Base-by-base conservation (phyloP, 2,888 invertebrate species). In the Pelosia muscerda region DNA sequence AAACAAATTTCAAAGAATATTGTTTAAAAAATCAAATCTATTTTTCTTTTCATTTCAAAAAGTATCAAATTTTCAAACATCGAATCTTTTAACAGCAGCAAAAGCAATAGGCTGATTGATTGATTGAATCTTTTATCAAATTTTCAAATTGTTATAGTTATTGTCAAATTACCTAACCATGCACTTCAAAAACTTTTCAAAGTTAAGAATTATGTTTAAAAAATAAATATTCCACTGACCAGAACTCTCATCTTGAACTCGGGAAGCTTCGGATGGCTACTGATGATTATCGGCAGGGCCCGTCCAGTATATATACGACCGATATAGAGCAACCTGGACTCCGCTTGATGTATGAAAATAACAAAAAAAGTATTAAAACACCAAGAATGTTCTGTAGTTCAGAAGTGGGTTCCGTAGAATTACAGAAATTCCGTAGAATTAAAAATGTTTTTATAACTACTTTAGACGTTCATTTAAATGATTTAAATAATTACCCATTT, bases 241-340 rank as follows among this genome's bases (percentile, higher is more conserved):
- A 94, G 92, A 88, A 93, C 89, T 92, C 91, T 90, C 93, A 94
- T 94, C 89, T 84, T 90, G 90, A 81, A 76, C 82, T 86, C 84
- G 83, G 81, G 83, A 79, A 79, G 71, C 83, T 73, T 76, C 76
- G 74, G 91, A 90, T 86, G 90, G 88, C 92, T 92, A 93, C 92
- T 94, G 93, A 91, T 87, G 85, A 79, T 73, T 70, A 75, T 77
- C 88, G 86, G 85, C 86, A 79, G 72, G 74, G 55, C 63, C 74
- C 85, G 72, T 73, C 76, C 86, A 65, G 86, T 90, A 90, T 93
- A 90, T 94, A 94, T 94, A 93, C 88, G 71, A 76, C 68, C 68
- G 68, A 86, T 85, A 83, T 86, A 83, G 85, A 87, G 79, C 86
- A 86, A 81, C 81, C 85, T 84, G 86, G 84, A 75, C 81, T 81